Evolutionary conservation across 1,140 invertebrate species (phyloP).

Genomic region (Nautilus pompilius): DNA sequence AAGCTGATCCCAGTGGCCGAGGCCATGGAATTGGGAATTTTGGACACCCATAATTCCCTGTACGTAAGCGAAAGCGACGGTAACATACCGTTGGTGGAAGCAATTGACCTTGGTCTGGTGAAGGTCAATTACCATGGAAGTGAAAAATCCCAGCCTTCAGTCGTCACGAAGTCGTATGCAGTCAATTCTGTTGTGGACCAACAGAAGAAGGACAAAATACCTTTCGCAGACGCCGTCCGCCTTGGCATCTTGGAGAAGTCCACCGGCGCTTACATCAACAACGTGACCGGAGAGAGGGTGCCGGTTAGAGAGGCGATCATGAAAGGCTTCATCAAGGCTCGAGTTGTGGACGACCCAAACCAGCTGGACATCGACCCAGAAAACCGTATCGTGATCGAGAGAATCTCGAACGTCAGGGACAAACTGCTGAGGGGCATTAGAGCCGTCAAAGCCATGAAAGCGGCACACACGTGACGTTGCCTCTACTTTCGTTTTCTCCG

Average conservation of each 20-base stretch:
- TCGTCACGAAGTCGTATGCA: constrained; percentile 47
- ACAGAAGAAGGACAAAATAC: constrained; percentile 37
- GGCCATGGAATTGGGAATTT: constrained; percentile 28
- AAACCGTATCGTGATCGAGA: constrained; percentile 49
- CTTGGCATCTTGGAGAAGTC: constrained; percentile 38
- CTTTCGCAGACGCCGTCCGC: constrained; percentile 38
- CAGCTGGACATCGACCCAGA: constrained; percentile 47
- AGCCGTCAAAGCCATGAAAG: constrained; percentile 31
- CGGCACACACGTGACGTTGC: no score
- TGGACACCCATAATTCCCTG: constrained; percentile 26
- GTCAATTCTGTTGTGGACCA: constrained; percentile 48
- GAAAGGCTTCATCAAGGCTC: constrained; percentile 51
- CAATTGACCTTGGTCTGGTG: constrained; percentile 44
- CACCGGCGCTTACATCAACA: constrained; percentile 46
- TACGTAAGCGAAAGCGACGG: constrained; percentile 41
- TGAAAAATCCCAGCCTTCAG: constrained; percentile 19
- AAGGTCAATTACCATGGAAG: constrained; percentile 38
- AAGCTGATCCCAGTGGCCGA: constrained; percentile 27
- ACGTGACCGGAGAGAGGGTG: constrained; percentile 38
- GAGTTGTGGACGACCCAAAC: constrained; percentile 41
- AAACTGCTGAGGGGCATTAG: constrained; percentile 39
- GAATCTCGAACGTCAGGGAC: constrained; percentile 32
- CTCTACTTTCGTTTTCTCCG: no score
- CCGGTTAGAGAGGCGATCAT: constrained; percentile 50
- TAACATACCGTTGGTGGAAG: constrained; percentile 39